phyloP scores from a whole-genome alignment of 1,140 invertebrate genomes.

The Dysdera silvatica region DNA sequence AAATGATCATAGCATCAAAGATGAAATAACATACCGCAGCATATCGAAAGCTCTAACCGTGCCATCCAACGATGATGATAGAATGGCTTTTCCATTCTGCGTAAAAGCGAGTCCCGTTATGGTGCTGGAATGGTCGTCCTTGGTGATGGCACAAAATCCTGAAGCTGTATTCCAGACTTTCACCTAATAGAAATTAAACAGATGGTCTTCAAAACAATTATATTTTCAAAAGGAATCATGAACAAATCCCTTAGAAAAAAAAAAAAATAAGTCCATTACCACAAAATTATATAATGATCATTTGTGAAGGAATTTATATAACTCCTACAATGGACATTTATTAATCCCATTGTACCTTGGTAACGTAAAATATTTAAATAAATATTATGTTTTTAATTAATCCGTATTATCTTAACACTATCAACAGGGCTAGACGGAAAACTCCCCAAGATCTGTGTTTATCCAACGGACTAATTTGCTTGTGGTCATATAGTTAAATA shows the following conservation, averaged over 20 bases:
- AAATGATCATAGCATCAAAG: neutral
- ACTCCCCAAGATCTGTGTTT: too few relatives aligned
- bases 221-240: neutral
- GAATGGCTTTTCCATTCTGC: constrained; percentile 69
- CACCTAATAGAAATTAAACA: constrained; percentile 48
- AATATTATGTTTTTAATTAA: too few relatives aligned
- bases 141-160: constrained; percentile 93
- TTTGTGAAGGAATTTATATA: too few relatives aligned
- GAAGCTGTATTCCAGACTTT: constrained; percentile 87
- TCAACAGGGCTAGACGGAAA: too few relatives aligned
- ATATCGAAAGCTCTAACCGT: constrained; percentile 92
- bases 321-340: too few relatives aligned
- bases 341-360: too few relatives aligned
- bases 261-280: too few relatives aligned
- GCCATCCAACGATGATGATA: constrained; percentile 87
- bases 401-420: too few relatives aligned
- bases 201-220: neutral
- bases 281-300: too few relatives aligned
- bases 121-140: constrained; percentile 70
- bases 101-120: constrained; percentile 77
- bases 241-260: neutral
- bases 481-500: too few relatives aligned
- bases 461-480: too few relatives aligned
- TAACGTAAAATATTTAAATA: too few relatives aligned
- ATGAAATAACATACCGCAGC: constrained; percentile 51